These are phyloP conservation scores for Eurosta solidaginis DNA, from an alignment of 1,140 invertebrate species.

Conservation along the genomic window DNA sequence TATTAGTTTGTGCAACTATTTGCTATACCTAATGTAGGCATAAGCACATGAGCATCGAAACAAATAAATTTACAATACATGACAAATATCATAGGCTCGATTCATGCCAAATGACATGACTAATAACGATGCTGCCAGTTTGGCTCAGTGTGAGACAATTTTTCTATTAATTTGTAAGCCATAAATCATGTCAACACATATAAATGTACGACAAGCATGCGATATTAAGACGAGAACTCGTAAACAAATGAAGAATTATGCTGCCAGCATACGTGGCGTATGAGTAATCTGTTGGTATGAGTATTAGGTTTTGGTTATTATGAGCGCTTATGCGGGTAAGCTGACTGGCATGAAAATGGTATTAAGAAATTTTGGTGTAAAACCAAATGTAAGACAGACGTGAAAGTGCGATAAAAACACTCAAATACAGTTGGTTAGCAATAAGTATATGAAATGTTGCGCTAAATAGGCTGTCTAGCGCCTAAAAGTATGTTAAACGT, in stretches of 20 bases:
- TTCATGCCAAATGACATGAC: background rate
- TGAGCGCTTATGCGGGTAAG: no score
- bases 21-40: no score
- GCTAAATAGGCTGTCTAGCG: background rate
- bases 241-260: background rate
- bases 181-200: background rate
- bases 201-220: background rate
- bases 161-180: conserved; percentile 1
- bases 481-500: background rate
- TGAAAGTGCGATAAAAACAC: background rate
- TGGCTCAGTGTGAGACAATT: background rate
- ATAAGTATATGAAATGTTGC: background rate
- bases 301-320: no score
- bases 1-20: no score
- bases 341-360: no score
- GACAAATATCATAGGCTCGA: background rate
- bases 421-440: background rate
- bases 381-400: background rate
- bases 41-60: no score
- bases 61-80: background rate
- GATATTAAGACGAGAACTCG: background rate
- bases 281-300: background rate
- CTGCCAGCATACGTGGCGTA: background rate
- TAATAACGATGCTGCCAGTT: conserved; percentile 1
- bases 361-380: conserved; percentile 1